Evolutionary conservation across 2,797 vertebrate species (phyloP), one percentile per base, ranked within the genome.

Genomic region (Protosalanx chinensis): DNA sequence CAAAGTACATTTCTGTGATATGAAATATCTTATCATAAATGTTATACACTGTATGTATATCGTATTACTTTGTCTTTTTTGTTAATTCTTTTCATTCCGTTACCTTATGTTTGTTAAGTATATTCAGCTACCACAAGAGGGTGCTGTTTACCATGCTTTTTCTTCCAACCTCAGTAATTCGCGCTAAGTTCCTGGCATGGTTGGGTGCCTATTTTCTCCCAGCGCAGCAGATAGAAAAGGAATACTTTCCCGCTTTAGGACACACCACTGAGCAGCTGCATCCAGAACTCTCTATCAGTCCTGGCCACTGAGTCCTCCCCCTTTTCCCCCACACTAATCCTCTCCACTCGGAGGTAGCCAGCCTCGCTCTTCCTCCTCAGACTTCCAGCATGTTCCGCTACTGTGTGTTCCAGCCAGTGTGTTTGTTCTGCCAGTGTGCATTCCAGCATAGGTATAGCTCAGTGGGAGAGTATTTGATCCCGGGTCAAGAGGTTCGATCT

Each of bases 201-300:
- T 41, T 72, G n/a, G 59, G 12, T 13, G 2, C 41, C 41, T 46
- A 46, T 65, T 73, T 29, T 68, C 12, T 59, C 8, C 61, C 71
- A 64, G 75, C 46, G 51, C 41, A 78, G 33, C 64, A 72, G 64
- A 84, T 68, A 73, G 15, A n/a, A 53, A 72, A 68, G 41, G 57
- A 46, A 12, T 64, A 12, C 46, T 1, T 78, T 80, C 79, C 79
- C 68, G 76, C 76, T 77, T 62, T 46, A 68, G 68, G 81, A 56
- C 64, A 75, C 58, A 53, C 60, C 76, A 37, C 51, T 20, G n/a
- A 72, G 81, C 74, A 83, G 83, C 80, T 70, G 71, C 72, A 5
- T 66, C 29, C 73, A 82, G 73, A 77, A 82, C 72, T 77, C 68
- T 68, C 12, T 74, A 64, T 85, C 82, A 85, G 62, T 75, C 51